Evolutionary conservation across 2,888 invertebrate genomes (phyloP).

Genomic region (Macropis europaea): DNA sequence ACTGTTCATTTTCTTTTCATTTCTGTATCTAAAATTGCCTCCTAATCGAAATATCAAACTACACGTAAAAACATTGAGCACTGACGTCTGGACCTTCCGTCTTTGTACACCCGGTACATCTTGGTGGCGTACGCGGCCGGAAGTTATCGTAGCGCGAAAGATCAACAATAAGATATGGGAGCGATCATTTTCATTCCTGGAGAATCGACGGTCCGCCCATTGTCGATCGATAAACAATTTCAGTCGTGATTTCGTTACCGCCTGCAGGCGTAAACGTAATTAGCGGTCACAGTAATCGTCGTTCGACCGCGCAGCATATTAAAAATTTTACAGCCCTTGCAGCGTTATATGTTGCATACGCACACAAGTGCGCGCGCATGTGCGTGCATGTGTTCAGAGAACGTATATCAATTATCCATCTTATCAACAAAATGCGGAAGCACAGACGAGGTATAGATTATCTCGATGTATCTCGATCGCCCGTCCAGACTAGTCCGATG

Average conservation of each 20-base stretch:
- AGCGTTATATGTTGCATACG: not conserved
- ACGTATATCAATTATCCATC: slow-evolving; percentile 35
- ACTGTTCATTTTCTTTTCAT: no score
- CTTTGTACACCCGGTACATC: not conserved
- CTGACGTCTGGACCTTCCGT: no score
- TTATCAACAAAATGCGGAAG: slow-evolving; percentile 31
- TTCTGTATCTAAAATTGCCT: no score
- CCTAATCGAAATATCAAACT: no score
- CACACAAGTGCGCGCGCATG: not conserved
- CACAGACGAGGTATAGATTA: no score
- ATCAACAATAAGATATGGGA: not conserved
- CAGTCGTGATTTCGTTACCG: slow-evolving; percentile 58
- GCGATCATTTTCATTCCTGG: not conserved
- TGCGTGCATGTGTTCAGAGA: not conserved
- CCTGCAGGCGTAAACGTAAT: slow-evolving; percentile 58
- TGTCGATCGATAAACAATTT: slow-evolving; percentile 67
- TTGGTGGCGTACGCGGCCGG: not conserved
- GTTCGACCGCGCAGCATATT: slow-evolving; percentile 21
- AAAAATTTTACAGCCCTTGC: slow-evolving; percentile 29
- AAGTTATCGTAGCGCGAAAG: not conserved
- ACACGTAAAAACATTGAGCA: no score
- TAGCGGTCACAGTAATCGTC: slow-evolving; percentile 68
- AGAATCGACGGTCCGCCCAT: not conserved
- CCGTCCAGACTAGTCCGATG: no score
- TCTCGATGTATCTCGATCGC: no score